phyloP scores from a whole-genome alignment of 1,140 invertebrate species.

The Philaenus spumarius region DNA sequence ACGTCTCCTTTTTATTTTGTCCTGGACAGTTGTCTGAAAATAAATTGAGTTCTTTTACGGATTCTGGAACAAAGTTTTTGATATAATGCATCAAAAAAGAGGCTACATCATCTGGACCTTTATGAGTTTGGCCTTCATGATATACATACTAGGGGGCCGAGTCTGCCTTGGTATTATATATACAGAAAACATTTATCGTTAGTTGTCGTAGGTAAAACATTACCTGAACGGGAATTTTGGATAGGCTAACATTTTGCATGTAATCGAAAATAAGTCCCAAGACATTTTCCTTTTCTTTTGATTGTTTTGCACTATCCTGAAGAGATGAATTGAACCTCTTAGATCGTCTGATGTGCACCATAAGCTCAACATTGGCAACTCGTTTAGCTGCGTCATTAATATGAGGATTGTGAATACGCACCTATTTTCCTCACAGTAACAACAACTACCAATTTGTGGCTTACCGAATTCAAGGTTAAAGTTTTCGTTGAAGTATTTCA shows the following conservation, averaged over 20 bases:
- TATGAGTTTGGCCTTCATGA: constrained; percentile 29
- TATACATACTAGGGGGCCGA: constrained; percentile 28
- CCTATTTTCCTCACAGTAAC: constrained; percentile 24
- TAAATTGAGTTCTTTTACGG: constrained; percentile 30
- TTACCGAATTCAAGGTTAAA: constrained; percentile 30
- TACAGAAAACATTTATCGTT: constrained; percentile 32
- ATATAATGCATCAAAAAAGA: constrained; percentile 30
- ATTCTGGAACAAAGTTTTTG: constrained; percentile 22
- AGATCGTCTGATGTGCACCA: constrained; percentile 26
- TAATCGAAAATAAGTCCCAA: constrained; percentile 32
- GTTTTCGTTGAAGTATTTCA: constrained; percentile 32
- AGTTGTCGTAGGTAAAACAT: constrained; percentile 32
- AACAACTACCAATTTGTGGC: constrained; percentile 33
- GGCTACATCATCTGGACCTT: constrained; percentile 31
- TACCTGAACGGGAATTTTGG: constrained; percentile 28
- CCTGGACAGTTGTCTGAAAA: constrained; percentile 30
- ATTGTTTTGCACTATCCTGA: constrained; percentile 25
- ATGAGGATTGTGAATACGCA: constrained; percentile 14
- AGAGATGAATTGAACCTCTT: constrained; percentile 32
- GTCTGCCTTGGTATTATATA: constrained; percentile 31
- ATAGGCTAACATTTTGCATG: no score
- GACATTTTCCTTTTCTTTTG: constrained; percentile 20
- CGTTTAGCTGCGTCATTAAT: constrained; percentile 29
- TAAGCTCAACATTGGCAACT: constrained; percentile 31
- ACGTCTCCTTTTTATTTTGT: constrained; percentile 31